A percentile compares a stretch with the other conserved stretches of the same genome.
phyloP scores from a whole-genome alignment of 2,797 vertebrate species.

The Capromys pilorides region DNA sequence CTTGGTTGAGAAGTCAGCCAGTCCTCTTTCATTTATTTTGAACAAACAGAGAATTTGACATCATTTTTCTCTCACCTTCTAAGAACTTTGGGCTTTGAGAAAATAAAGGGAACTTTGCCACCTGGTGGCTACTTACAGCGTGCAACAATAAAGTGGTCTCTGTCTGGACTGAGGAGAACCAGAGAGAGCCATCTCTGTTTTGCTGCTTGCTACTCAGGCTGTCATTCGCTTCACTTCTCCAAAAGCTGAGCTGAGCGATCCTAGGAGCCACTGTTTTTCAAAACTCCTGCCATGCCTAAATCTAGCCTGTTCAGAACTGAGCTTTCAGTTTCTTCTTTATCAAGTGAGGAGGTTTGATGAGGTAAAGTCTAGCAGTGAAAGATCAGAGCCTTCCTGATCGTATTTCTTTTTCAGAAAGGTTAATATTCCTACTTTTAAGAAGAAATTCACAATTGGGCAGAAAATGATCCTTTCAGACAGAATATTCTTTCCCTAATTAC shows the following conservation, averaged over 20 bases:
- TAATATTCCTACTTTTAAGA: background rate
- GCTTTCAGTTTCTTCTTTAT: background rate
- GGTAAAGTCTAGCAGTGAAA: background rate
- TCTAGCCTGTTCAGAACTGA: background rate
- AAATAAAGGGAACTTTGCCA: conserved; percentile 67
- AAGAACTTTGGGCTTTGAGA: background rate
- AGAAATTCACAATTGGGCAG: background rate
- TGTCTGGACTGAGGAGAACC: background rate
- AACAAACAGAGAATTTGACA: background rate
- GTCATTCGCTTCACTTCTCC: background rate
- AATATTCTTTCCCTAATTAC: background rate
- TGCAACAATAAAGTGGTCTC: background rate
- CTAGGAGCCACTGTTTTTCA: background rate
- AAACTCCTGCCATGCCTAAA: background rate
- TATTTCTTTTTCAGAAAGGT: conserved; percentile 6
- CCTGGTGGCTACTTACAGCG: conserved; percentile 60
- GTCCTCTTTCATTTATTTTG: background rate
- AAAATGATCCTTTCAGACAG: background rate
- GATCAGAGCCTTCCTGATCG: background rate
- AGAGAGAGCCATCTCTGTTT: background rate
- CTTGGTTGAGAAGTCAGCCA: background rate
- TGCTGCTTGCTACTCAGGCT: background rate
- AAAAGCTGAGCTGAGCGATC: background rate
- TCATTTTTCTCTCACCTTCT: background rate
- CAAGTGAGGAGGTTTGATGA: background rate